Evolutionary conservation across 2,797 vertebrate species (phyloP).

Genomic region (Macroramphosus scolopax): DNA sequence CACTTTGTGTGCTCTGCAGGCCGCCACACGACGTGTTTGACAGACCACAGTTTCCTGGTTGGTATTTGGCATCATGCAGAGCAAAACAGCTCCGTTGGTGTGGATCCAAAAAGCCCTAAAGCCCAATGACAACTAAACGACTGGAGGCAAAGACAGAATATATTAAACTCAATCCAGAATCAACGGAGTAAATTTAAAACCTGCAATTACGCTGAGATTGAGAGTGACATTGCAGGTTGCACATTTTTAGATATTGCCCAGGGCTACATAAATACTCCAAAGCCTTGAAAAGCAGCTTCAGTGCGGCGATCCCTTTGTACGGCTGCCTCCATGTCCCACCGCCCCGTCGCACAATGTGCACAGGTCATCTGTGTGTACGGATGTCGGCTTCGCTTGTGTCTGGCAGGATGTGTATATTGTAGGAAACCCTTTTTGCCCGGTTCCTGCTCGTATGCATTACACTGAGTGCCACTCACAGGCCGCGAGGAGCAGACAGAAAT

Average conservation of each 20-base stretch:
- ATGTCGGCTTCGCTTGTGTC: conserved; percentile 69
- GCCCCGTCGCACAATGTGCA: conserved; percentile 59
- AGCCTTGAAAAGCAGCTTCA: conserved; percentile 39
- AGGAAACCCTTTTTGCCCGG: conserved; percentile 58
- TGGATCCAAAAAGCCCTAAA: conserved; percentile 47
- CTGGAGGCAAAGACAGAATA: conserved; percentile 40
- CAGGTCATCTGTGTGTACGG: conserved; percentile 50
- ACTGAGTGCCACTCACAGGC: conserved; percentile 73
- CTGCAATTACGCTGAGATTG: conserved; percentile 43
- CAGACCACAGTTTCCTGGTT: conserved; percentile 63
- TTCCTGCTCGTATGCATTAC: conserved; percentile 73
- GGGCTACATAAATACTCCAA: conserved; percentile 40
- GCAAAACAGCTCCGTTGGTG: conserved; percentile 37
- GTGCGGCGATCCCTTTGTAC: conserved; percentile 22
- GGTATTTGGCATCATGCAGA: conserved; percentile 51
- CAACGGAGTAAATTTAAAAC: conserved; percentile 26
- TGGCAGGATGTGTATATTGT: conserved; percentile 52
- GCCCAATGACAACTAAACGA: conserved; percentile 51
- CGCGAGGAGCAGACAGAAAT: conserved; percentile 53
- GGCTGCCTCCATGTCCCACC: conserved; percentile 51
- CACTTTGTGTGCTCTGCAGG: conserved; percentile 26
- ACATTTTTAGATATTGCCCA: conserved; percentile 40
- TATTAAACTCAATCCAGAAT: conserved; percentile 36
- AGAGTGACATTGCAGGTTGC: conserved; percentile 47
- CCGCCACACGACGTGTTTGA: conserved; percentile 45